Conservation (phyloP, 2,888 invertebrate species). For the Odontomyia ornata region DNA sequence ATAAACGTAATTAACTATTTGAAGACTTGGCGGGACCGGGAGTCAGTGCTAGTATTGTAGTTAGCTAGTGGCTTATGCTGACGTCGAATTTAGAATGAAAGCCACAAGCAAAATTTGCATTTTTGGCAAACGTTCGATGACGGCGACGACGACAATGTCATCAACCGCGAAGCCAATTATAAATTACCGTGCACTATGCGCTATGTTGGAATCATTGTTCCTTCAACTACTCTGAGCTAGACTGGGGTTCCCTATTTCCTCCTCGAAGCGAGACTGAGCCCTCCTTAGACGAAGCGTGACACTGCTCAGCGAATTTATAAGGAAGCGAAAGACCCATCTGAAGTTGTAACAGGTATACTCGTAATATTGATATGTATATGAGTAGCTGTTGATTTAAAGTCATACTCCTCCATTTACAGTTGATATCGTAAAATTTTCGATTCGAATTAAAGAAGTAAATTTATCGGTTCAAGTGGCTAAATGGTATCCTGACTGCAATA, state of each 20-base stretch:
- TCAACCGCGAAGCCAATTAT: slow-evolving; percentile 49
- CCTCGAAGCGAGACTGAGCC: neutral
- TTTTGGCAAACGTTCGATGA: slow-evolving; percentile 48
- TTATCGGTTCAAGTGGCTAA: too few species aligned
- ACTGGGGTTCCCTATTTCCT: neutral
- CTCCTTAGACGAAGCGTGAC: neutral
- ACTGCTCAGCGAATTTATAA: slow-evolving; percentile 10
- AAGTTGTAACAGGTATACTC: slow-evolving; percentile 23
- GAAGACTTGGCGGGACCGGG: neutral
- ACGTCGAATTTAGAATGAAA: neutral
- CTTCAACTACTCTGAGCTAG: neutral
- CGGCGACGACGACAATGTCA: slow-evolving; percentile 43
- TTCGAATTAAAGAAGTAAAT: neutral
- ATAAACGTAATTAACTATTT: slow-evolving; percentile 38
- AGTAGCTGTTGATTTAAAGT: neutral
- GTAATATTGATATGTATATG: neutral
- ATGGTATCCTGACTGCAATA: too few species aligned
- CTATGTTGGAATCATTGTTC: neutral
- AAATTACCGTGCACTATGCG: slow-evolving; percentile 47
- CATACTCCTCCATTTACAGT: neutral
- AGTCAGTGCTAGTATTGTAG: neutral
- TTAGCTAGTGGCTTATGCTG: neutral
- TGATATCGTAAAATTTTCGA: neutral
- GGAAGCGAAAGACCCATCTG: slow-evolving; percentile 20
- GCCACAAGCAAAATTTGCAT: slow-evolving; percentile 44